A percentile compares a stretch with the other conserved stretches of the same genome.
These are phyloP conservation scores for Drosophila colorata DNA, from an alignment of 2,888 invertebrate species.

Conservation along the genomic window DNA sequence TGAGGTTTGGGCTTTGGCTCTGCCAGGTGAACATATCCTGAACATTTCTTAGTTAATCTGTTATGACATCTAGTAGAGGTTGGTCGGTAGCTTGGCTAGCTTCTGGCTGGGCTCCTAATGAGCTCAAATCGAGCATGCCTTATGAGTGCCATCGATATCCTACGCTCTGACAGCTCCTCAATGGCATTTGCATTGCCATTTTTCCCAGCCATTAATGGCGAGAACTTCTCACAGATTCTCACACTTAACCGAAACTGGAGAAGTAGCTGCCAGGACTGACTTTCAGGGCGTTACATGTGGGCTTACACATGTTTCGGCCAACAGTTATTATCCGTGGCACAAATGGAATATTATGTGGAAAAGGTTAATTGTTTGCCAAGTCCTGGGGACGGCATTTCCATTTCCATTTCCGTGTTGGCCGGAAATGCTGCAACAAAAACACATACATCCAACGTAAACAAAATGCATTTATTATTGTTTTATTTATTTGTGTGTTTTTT, in stretches of 20 bases:
- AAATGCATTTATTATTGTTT: slow-evolving; percentile 51
- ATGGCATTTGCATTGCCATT: slow-evolving; percentile 64
- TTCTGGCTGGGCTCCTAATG: slow-evolving; percentile 53
- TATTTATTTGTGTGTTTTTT: slow-evolving; percentile 37
- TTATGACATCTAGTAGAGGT: slow-evolving; percentile 77
- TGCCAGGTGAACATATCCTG: slow-evolving; percentile 39
- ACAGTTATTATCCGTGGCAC: slow-evolving; percentile 52
- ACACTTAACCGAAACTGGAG: slow-evolving; percentile 49
- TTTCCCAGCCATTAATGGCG: slow-evolving; percentile 52
- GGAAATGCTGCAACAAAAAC: slow-evolving; percentile 57
- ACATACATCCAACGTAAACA: slow-evolving; percentile 28
- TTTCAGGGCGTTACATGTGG: slow-evolving; percentile 58
- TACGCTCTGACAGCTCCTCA: slow-evolving; percentile 80
- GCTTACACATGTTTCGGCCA: slow-evolving; percentile 68
- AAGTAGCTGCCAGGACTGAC: slow-evolving; percentile 26
- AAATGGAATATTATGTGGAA: slow-evolving; percentile 36
- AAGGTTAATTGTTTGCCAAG: slow-evolving; percentile 56
- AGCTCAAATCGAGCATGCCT: slow-evolving; percentile 74
- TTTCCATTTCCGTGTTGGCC: slow-evolving; percentile 56
- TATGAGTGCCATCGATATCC: slow-evolving; percentile 76
- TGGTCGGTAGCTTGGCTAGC: slow-evolving; percentile 16
- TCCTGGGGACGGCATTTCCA: slow-evolving; percentile 39
- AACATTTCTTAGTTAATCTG: slow-evolving; percentile 72
- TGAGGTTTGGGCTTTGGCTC: slow-evolving; percentile 2
- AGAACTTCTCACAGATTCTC: slow-evolving; percentile 65